Conservation (phyloP, 2,888 invertebrate species). For the Heliconius charithonia region DNA sequence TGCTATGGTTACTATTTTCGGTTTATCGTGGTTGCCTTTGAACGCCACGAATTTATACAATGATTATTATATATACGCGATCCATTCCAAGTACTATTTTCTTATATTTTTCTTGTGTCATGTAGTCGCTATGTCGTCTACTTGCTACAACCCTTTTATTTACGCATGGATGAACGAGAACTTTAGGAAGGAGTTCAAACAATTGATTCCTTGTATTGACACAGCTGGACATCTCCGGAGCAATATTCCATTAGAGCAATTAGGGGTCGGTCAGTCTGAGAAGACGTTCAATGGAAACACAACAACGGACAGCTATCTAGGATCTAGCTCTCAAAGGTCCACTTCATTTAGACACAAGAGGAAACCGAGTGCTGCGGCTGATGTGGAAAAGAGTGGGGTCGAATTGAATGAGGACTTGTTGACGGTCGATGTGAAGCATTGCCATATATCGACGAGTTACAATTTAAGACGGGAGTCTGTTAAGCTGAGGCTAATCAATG, state of each 20-base stretch:
- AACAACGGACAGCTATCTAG: conserved; percentile 86
- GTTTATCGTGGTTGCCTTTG: conserved; percentile 97
- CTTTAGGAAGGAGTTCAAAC: conserved; percentile 96
- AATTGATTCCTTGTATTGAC: conserved; percentile 87
- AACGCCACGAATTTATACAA: conserved; percentile 94
- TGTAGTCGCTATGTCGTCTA: conserved; percentile 97
- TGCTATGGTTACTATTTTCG: conserved; percentile 98
- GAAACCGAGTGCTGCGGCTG: conserved; percentile 85
- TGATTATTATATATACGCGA: conserved; percentile 90
- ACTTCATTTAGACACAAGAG: conserved; percentile 81
- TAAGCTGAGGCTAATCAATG: conserved; percentile 76
- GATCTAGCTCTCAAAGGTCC: conserved; percentile 81
- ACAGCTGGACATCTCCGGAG: conserved; percentile 72
- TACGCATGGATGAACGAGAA: conserved; percentile 99
- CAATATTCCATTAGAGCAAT: conserved; percentile 79
- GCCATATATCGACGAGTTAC: conserved; percentile 79
- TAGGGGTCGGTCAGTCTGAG: conserved; percentile 85
- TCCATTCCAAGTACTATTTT: conserved; percentile 91
- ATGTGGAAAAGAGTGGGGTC: conserved; percentile 83
- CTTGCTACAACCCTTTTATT: conserved; percentile 97
- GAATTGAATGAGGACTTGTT: conserved; percentile 76
- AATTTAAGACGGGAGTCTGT: conserved; percentile 78
- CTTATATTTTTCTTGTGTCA: conserved; percentile 96
- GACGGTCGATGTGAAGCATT: conserved; percentile 77
- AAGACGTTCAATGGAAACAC: conserved; percentile 90